Evolutionary conservation across 1,140 invertebrate genomes (phyloP).

Genomic region (Laupala kohalensis): DNA sequence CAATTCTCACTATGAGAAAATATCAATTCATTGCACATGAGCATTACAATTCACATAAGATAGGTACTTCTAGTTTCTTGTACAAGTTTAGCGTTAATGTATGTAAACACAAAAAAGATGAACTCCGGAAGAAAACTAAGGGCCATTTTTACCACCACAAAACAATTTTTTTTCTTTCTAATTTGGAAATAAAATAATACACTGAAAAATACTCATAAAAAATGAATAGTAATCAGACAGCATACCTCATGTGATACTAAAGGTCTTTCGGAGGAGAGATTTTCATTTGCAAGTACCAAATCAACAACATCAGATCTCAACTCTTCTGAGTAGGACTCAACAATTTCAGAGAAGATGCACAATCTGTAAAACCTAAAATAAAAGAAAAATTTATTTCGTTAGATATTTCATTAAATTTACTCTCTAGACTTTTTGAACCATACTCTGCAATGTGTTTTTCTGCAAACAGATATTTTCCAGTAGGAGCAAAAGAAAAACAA

Average conservation of each 20-base stretch:
- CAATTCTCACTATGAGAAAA: too few species aligned
- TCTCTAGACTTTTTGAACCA: neutral
- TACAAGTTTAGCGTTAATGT: neutral
- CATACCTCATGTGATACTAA: conserved; percentile 6
- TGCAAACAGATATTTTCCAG: neutral
- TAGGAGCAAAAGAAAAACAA: neutral
- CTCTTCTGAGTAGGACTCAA: conserved; percentile 25
- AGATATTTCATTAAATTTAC: neutral
- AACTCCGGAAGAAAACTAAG: neutral
- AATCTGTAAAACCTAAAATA: conserved; percentile 28
- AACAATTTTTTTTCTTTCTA: neutral
- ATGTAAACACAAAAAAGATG: neutral
- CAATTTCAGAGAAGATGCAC: conserved; percentile 29
- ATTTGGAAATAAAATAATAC: neutral
- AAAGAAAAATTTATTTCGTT: neutral
- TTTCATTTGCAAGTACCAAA: conserved; percentile 14
- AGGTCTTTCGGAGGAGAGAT: neutral
- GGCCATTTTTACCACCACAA: neutral
- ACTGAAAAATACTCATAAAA: neutral
- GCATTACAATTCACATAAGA: neutral
- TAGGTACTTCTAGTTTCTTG: neutral
- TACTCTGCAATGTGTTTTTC: neutral
- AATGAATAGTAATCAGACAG: neutral
- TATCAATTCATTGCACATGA: too few species aligned
- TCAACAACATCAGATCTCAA: conserved; percentile 24